Evolutionary conservation across 2,797 vertebrate species (phyloP).

Genomic region (Sebastes paucispinis): DNA sequence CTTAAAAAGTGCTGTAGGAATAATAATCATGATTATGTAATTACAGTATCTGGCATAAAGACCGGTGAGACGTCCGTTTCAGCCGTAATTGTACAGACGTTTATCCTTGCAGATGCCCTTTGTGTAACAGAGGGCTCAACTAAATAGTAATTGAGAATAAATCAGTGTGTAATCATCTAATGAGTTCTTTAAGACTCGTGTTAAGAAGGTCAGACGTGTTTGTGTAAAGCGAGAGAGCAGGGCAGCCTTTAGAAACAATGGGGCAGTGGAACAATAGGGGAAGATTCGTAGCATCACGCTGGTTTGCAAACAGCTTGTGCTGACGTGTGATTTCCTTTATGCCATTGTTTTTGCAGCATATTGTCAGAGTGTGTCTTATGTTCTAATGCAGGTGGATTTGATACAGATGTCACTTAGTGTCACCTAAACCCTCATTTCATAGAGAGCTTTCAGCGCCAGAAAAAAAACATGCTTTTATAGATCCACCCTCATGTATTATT

Average conservation of each 20-base stretch:
- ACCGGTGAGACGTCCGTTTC: background rate
- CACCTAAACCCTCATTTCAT: background rate
- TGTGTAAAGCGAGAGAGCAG: background rate
- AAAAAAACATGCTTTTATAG: background rate
- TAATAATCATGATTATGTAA: background rate
- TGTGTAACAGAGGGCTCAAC: background rate
- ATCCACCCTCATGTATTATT: conserved; percentile 32
- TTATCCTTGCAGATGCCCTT: background rate
- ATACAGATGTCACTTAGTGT: background rate
- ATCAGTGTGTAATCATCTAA: conserved; percentile 3
- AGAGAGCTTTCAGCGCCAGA: background rate
- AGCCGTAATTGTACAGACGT: background rate
- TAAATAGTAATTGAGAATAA: conserved; percentile 2
- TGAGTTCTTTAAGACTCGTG: background rate
- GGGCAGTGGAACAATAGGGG: background rate
- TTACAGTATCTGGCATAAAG: background rate
- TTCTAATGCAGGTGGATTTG: background rate
- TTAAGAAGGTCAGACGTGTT: conserved; percentile 14
- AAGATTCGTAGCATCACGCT: background rate
- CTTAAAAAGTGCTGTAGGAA: background rate
- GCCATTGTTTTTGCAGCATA: background rate
- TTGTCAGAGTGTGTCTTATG: background rate
- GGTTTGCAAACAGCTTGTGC: background rate
- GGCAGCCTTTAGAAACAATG: conserved; percentile 8
- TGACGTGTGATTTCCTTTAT: conserved; percentile 6